phyloP scores from a whole-genome alignment of 2,797 vertebrate species.

The Ptychobarbus kaznakovi region DNA sequence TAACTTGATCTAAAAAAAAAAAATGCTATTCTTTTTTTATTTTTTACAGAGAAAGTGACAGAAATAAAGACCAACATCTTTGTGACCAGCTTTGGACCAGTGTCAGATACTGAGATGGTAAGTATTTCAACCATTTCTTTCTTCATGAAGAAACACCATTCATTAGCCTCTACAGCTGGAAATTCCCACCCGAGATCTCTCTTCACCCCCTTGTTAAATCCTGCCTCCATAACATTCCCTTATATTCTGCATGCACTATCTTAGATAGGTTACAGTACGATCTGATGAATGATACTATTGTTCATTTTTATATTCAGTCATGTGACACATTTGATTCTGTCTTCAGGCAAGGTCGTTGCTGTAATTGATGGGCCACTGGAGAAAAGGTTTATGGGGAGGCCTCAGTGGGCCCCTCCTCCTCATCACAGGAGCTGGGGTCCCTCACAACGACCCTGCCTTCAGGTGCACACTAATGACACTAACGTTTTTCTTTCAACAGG shows the following conservation, averaged over 20 bases:
- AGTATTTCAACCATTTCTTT: conserved; percentile 55
- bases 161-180: conserved; percentile 17
- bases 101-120: conserved; percentile 98
- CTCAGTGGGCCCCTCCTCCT: not conserved
- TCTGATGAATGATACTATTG: conserved; percentile 18
- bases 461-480: not conserved
- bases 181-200: not conserved
- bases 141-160: not conserved
- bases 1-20: not conserved
- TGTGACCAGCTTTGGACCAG: conserved; percentile 96
- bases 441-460: not conserved
- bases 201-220: conserved; percentile 36
- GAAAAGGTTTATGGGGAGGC: conserved; percentile 21
- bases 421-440: not conserved
- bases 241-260: not conserved
- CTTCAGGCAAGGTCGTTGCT: not conserved
- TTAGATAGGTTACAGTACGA: conserved; percentile 18
- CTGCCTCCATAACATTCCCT: conserved; percentile 14
- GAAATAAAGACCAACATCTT: conserved; percentile 98
- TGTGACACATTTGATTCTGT: not conserved
- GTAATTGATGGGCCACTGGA: conserved; percentile 7
- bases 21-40: conserved; percentile 45
- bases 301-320: conserved; percentile 39
- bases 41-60: conserved; percentile 90
- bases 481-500: conserved; percentile 69